Percentiles rank a stretch among this genome's conserved stretches.
Evolutionary conservation across 2,888 invertebrate species (phyloP).

Genomic region (Caenorhabditis imperialis): DNA sequence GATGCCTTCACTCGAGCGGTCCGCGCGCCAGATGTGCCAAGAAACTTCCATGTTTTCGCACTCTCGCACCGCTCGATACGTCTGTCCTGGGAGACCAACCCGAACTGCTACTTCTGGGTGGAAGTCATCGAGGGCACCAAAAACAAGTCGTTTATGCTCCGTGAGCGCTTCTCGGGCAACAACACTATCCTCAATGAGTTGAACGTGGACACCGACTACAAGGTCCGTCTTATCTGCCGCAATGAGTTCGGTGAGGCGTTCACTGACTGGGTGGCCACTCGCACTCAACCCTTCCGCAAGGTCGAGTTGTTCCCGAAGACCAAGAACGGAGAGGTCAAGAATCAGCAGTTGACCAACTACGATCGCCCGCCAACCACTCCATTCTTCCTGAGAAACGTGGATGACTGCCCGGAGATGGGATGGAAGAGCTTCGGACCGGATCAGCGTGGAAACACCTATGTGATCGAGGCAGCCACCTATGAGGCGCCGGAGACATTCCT

Average conservation of each 20-base stretch:
- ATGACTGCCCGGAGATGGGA: slow-evolving; percentile 40
- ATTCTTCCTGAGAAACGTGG: slow-evolving; percentile 14
- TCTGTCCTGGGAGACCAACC: slow-evolving; percentile 50
- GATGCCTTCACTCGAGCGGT: slow-evolving; percentile 27
- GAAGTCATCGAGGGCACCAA: slow-evolving; percentile 13
- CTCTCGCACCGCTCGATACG: slow-evolving; percentile 34
- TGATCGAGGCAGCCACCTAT: slow-evolving; percentile 48
- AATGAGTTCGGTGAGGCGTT: slow-evolving; percentile 35
- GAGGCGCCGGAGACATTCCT: slow-evolving; percentile 29
- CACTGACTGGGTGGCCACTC: slow-evolving; percentile 35
- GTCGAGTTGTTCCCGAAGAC: neutral
- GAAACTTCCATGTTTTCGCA: neutral
- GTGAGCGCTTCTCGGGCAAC: slow-evolving; percentile 7
- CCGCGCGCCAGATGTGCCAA: slow-evolving; percentile 13
- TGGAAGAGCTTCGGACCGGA: slow-evolving; percentile 40
- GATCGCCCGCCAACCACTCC: slow-evolving; percentile 31
- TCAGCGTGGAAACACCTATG: slow-evolving; percentile 26
- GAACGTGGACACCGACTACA: slow-evolving; percentile 56
- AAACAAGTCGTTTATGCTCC: neutral
- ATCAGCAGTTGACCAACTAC: neutral
- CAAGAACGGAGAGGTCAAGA: neutral
- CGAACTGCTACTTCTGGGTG: slow-evolving; percentile 14
- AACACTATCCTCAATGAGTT: slow-evolving; percentile 16
- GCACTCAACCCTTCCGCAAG: slow-evolving; percentile 22
- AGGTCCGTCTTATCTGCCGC: slow-evolving; percentile 64